Conservation (phyloP, 2,113 vertebrate genomes). For the Microtus richardsoni region DNA sequence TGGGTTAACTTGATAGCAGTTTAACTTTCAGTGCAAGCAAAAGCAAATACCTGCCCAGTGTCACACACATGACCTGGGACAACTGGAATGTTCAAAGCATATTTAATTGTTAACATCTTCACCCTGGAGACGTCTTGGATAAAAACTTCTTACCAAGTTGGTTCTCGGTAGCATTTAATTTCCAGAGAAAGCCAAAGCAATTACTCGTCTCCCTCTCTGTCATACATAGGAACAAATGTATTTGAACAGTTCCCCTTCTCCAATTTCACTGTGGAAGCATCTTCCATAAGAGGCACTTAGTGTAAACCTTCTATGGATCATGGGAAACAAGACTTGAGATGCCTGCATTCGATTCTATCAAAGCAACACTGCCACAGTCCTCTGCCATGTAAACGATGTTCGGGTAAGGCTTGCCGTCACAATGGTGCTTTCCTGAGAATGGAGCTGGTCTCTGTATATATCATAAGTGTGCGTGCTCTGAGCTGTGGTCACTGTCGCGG, state of each 20-base stretch:
- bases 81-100: slow-evolving; percentile 92
- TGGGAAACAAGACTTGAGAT: slow-evolving; percentile 76
- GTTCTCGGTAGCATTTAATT: slow-evolving; percentile 81
- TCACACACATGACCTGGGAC: slow-evolving; percentile 83
- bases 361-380: slow-evolving; percentile 80
- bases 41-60: slow-evolving; percentile 89
- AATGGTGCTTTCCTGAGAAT: slow-evolving; percentile 92
- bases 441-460: slow-evolving; percentile 79
- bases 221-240: slow-evolving; percentile 82
- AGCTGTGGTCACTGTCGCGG: slow-evolving; percentile 98
- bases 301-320: slow-evolving; percentile 83
- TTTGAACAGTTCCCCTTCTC: slow-evolving; percentile 89
- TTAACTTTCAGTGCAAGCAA: slow-evolving; percentile 82
- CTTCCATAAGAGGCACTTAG: slow-evolving; percentile 84
- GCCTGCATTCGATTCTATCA: slow-evolving; percentile 78
- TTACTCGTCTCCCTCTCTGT: slow-evolving; percentile 85
- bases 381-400: slow-evolving; percentile 85
- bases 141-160: slow-evolving; percentile 82
- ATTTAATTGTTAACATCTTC: slow-evolving; percentile 83
- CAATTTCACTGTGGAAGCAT: slow-evolving; percentile 84
- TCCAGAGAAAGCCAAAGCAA: slow-evolving; percentile 87
- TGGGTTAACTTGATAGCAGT: slow-evolving; percentile 81
- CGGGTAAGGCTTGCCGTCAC: slow-evolving; percentile 84
- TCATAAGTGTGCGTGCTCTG: slow-evolving; percentile 98
- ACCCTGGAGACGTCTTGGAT: slow-evolving; percentile 80